Percentiles rank a stretch among this genome's conserved stretches.
Conservation (phyloP, 2,888 invertebrate genomes). For the Sceliomorpha sp. region DNA sequence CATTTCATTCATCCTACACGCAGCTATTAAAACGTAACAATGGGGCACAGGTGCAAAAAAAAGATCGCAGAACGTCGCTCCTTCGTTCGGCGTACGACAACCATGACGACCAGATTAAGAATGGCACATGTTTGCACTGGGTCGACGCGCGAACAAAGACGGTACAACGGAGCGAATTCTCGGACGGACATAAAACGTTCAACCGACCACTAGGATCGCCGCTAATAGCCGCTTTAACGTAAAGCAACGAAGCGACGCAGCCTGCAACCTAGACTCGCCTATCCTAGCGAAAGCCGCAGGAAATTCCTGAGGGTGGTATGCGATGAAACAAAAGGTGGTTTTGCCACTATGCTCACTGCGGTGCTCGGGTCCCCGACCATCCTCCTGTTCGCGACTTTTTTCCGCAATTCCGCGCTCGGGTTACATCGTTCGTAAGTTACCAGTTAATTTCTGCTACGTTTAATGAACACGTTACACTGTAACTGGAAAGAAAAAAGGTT, state of each 20-base stretch:
- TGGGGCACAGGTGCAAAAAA: slow-evolving; percentile 10
- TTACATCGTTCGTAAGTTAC: slow-evolving; percentile 29
- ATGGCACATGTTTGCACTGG: slow-evolving; percentile 60
- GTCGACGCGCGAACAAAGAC: slow-evolving; percentile 65
- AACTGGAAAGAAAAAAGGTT: slow-evolving; percentile 32
- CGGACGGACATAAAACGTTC: slow-evolving; percentile 58
- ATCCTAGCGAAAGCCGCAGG: slow-evolving; percentile 59
- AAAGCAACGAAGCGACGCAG: slow-evolving; percentile 61
- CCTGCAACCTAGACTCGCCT: slow-evolving; percentile 48
- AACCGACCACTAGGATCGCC: slow-evolving; percentile 60
- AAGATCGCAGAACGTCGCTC: background rate
- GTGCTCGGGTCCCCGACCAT: slow-evolving; percentile 41
- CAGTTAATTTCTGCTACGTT: slow-evolving; percentile 37
- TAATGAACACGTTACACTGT: slow-evolving; percentile 43
- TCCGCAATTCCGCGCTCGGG: slow-evolving; percentile 8
- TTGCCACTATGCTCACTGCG: slow-evolving; percentile 46
- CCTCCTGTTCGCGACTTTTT: slow-evolving; percentile 42
- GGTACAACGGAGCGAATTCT: slow-evolving; percentile 50
- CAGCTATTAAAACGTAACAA: slow-evolving; percentile 22
- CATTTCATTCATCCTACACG: slow-evolving; percentile 2
- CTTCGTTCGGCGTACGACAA: slow-evolving; percentile 4
- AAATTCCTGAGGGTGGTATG: slow-evolving; percentile 50
- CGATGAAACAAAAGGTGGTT: slow-evolving; percentile 47
- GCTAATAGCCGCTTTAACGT: slow-evolving; percentile 67
- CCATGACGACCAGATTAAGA: slow-evolving; percentile 54